Conservation (phyloP, 1,140 invertebrate genomes). For the Campoletis sonorensis region DNA sequence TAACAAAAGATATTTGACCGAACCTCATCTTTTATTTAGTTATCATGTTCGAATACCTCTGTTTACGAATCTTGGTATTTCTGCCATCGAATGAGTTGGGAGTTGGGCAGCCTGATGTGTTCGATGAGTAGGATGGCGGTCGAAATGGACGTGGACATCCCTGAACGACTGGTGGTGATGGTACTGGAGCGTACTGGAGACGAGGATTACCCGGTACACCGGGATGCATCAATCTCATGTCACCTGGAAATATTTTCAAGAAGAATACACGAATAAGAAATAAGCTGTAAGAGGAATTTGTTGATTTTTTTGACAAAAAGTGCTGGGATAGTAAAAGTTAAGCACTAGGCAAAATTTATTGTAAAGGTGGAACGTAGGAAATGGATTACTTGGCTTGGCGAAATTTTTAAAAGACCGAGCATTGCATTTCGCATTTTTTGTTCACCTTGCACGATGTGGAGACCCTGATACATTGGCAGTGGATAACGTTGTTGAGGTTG, state of each 20-base stretch:
- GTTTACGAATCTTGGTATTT: slow-evolving; percentile 73
- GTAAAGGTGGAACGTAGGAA: no score
- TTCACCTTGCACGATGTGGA: slow-evolving; percentile 73
- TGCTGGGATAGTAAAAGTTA: no score
- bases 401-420: no score
- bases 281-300: no score
- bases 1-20: not conserved
- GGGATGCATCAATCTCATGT: slow-evolving; percentile 74
- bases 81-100: slow-evolving; percentile 70
- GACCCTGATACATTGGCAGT: slow-evolving; percentile 75
- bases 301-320: no score
- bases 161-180: slow-evolving; percentile 74
- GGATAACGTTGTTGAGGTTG: slow-evolving; percentile 72
- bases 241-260: slow-evolving; percentile 57
- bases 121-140: slow-evolving; percentile 72
- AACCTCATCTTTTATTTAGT: not conserved
- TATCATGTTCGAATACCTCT: slow-evolving; percentile 61
- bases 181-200: slow-evolving; percentile 70
- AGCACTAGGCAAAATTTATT: no score
- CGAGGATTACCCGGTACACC: slow-evolving; percentile 68
- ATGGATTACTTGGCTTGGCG: no score
- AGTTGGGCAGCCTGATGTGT: slow-evolving; percentile 68
- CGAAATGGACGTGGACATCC: slow-evolving; percentile 71
- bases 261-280: not conserved
- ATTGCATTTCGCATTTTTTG: not conserved